Evolutionary conservation across 2,797 vertebrate species (phyloP), one percentile per base, ranked within the genome.

Genomic region (Odontamblyopus lacepedii): DNA sequence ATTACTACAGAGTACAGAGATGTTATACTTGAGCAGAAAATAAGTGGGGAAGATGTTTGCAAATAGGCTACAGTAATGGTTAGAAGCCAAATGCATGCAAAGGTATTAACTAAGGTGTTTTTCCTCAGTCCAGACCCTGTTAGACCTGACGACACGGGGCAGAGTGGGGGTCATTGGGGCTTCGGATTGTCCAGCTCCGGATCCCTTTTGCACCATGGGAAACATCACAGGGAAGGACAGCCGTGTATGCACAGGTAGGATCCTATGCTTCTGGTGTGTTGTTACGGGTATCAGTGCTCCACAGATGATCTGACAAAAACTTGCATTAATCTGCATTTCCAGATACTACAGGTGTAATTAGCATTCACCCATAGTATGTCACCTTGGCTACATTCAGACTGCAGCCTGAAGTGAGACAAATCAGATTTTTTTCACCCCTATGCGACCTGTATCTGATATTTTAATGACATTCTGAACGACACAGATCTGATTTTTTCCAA

Each of bases 121-220:
- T 26, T 77, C 65, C 35, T 59, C 65, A 35, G 7, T 80, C 29
- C 72, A 79, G 76, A 63, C 67, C 72, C 71, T 76, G 71, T 76
- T 11, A 61, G 16, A 51, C 44, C 51, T 77, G 55, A 66, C 6
- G 68, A 48, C 53, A 44, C 65, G 62, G 76, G 82, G 73, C 62
- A 18, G 69, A 61, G 56, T 60, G 76, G 83, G 88, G 84, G 83
- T 71, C 81, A 60, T 63, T 73, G 78, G 61, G 61, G 56, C 15
- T 30, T 44, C 57, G 30, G 59, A 61, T 76, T 51, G 15, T 68
- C 63, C 51, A 64, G 48, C 71, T 5, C 44, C 30, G 16, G 48
- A 62, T 27, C 35, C 60, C 70, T 70, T 62, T 69, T 77, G 78
- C 75, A 90, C 82, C 81, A 92, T 92, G 91, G 91, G 91, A 66